These are phyloP conservation scores for Zaprionus ghesquierei DNA, from an alignment of 1,140 invertebrate species.

Conservation along the genomic window DNA sequence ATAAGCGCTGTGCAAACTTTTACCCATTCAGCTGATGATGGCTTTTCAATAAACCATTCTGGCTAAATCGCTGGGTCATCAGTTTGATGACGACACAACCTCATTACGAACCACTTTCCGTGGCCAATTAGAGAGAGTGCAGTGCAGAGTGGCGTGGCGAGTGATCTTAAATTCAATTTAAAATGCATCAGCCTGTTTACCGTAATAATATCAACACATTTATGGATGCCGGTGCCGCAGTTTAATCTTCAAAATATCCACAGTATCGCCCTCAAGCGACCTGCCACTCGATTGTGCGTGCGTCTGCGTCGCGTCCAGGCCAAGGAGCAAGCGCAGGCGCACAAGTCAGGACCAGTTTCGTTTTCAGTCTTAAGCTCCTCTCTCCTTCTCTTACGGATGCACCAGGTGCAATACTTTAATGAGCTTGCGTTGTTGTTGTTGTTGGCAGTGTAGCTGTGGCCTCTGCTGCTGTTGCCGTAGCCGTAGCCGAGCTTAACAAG, in stretches of 20 bases:
- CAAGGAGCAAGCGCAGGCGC: slow-evolving; percentile 16
- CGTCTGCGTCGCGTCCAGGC: slow-evolving; percentile 2
- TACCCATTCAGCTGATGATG: slow-evolving; percentile 62
- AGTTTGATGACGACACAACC: slow-evolving; percentile 40
- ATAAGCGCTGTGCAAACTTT: slow-evolving; percentile 60
- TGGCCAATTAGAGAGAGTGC: slow-evolving; percentile 62
- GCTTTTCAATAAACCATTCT: slow-evolving; percentile 66
- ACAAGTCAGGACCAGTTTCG: slow-evolving; percentile 25
- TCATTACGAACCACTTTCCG: slow-evolving; percentile 49
- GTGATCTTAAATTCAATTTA: slow-evolving; percentile 76
- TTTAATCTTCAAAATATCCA: slow-evolving; percentile 37
- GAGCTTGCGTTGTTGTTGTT: slow-evolving; percentile 61
- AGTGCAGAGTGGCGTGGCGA: slow-evolving; percentile 9
- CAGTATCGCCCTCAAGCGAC: slow-evolving; percentile 42
- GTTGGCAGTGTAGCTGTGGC: slow-evolving; percentile 15
- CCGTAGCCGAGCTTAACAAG: slow-evolving; percentile 34
- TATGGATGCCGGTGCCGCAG: slow-evolving; percentile 39
- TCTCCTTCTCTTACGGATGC: slow-evolving; percentile 15
- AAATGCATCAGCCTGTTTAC: slow-evolving; percentile 78
- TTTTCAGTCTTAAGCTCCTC: slow-evolving; percentile 19
- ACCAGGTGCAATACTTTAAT: slow-evolving; percentile 76
- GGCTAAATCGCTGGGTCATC: slow-evolving; percentile 43
- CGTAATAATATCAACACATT: slow-evolving; percentile 80
- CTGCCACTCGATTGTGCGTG: slow-evolving; percentile 20
- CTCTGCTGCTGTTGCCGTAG: background rate